Percentiles rank a stretch among this genome's conserved stretches.
These are phyloP conservation scores for Choloepus hoffmanni DNA, from an alignment of 2,113 vertebrate species.

Conservation along the genomic window DNA sequence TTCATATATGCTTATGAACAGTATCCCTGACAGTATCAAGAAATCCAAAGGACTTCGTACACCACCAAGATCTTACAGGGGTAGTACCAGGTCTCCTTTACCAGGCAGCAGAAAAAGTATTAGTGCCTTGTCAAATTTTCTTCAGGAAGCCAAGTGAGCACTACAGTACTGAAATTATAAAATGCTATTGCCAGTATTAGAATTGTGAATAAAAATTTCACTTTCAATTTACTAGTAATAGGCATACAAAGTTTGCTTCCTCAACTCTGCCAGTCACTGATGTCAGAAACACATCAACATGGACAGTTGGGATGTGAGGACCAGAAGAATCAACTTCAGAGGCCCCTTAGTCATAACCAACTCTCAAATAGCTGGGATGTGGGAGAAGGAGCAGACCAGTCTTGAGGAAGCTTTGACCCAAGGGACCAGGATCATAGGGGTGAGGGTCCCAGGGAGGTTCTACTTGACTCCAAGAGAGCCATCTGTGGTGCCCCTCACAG, in stretches of 20 bases:
- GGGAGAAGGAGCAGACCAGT: too few relatives aligned
- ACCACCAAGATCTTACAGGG: conserved; percentile 62
- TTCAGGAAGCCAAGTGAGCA: conserved; percentile 41
- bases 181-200: background rate
- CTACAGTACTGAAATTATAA: background rate
- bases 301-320: background rate
- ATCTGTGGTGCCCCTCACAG: background rate
- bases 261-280: background rate
- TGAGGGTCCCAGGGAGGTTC: background rate
- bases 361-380: background rate
- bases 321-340: background rate
- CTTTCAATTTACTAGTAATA: conserved; percentile 42
- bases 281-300: background rate
- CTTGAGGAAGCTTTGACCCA: conserved; percentile 64
- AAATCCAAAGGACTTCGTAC: conserved; percentile 26
- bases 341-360: background rate
- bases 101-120: conserved; percentile 68
- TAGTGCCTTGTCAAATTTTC: background rate
- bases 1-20: conserved; percentile 77
- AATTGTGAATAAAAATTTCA: background rate
- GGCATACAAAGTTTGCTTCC: conserved; percentile 52
- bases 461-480: background rate
- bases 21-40: conserved; percentile 67
- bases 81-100: conserved; percentile 29
- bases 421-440: conserved; percentile 65